Evolutionary conservation across 2,113 vertebrate species (phyloP).

Genomic region (Urocitellus parryii): DNA sequence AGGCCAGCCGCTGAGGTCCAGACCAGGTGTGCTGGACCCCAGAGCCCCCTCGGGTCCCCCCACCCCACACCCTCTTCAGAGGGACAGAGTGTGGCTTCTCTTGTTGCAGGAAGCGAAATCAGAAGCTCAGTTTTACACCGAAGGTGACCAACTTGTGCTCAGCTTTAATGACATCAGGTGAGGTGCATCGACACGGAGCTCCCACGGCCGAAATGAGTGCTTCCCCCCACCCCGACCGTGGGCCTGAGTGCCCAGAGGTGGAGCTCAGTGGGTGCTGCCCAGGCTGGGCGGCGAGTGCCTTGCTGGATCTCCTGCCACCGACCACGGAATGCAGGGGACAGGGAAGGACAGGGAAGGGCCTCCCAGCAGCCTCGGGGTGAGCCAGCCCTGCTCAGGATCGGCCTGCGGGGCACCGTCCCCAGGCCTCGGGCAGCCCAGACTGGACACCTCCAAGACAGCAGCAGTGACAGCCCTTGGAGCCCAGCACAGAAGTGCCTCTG

Average conservation of each 20-base stretch:
- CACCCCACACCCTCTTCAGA: neutral
- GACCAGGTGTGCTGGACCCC: neutral
- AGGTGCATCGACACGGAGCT: neutral
- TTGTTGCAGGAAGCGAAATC: constrained; percentile 74
- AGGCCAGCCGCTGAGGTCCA: neutral
- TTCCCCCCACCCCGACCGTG: rapidly evolving
- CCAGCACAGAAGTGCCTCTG: neutral
- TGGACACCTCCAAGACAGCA: neutral
- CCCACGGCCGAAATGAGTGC: neutral
- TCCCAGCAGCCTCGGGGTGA: neutral
- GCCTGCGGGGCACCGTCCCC: neutral
- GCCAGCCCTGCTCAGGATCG: neutral
- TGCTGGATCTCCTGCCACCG: neutral
- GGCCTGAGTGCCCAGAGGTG: neutral
- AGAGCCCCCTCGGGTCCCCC: neutral
- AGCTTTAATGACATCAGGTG: constrained; percentile 73
- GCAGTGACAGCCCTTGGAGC: neutral
- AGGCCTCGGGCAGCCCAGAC: neutral
- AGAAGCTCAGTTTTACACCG: constrained; percentile 40
- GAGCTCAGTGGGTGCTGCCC: too few relatives aligned
- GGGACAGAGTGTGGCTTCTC: neutral
- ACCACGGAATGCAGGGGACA: neutral
- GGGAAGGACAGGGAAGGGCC: neutral
- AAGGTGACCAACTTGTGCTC: constrained; percentile 29
- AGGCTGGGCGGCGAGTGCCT: neutral